Base-by-base conservation (phyloP, 2,797 vertebrate genomes). In the Anomalospiza imberbis region DNA sequence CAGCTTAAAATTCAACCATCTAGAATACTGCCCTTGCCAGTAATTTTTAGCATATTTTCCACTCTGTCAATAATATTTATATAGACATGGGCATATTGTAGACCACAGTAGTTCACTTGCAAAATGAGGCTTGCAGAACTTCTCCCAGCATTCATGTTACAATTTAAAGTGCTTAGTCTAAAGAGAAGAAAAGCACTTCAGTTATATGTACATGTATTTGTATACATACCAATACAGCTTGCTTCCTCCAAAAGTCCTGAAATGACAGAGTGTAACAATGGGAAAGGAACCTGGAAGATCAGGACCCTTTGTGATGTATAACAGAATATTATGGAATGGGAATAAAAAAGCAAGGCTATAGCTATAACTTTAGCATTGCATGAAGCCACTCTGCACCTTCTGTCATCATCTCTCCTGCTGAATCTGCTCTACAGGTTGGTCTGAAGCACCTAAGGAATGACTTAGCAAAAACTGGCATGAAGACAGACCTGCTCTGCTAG, bases 201-300 rank as follows among this genome's bases (percentile, higher is more conserved):
- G 42, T 8, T 20, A 1, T 19, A 9, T 20, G 7, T 14, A 8
- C 3, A 9, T 1, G 4, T 26, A 6, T 45, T 19, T 28, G 15
- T 17, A 1, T 18, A 18, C 26, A 12, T n/a, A 50, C 7, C 17
- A 50, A 21, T 17, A 54, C 1, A 57, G 3, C 7, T 51, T 55
- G 3, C 66, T 66, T 80, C 13, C 14, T 36, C 32, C 11, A 13
- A 50, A 85, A 36, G 31, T 54, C 71, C 21, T 79, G 40, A 53
- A 93, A 83, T 10, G 13, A 42, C 18, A 25, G 5, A 80, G 5
- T 3, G 0, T 3, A 70, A 6, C 61, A 57, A 17, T 57, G 53
- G 7, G 6, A 78, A 78, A 65, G 28, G 2, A 86, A 13, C 9
- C 26, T 75, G 55, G 34, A 20, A 72, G 13, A 65, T 75, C 24